Evolutionary conservation across 2,113 vertebrate species (phyloP).

Genomic region (Cichladusa arquata): DNA sequence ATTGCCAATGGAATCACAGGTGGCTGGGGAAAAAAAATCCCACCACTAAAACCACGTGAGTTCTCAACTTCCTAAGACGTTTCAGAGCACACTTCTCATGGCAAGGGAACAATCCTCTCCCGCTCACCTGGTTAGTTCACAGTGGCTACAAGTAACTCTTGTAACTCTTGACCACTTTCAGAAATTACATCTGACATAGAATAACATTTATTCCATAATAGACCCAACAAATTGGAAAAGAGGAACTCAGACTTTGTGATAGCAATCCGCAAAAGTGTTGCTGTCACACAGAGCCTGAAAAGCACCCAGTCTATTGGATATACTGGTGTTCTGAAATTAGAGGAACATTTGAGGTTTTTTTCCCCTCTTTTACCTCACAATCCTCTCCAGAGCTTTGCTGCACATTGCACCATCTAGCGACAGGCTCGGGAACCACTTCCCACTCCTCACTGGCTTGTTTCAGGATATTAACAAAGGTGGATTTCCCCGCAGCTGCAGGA

Average conservation of each 20-base stretch:
- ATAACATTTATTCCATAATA: not conserved
- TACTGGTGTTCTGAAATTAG: not conserved
- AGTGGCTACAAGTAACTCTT: not conserved
- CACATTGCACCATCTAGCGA: slow-evolving; percentile 95
- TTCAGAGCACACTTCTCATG: not conserved
- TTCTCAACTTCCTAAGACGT: not conserved
- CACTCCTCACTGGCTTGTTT: slow-evolving; percentile 82
- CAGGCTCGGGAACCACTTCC: slow-evolving; percentile 91
- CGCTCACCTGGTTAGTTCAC: not conserved
- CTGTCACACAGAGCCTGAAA: not conserved
- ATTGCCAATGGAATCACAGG: not conserved
- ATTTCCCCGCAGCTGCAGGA: slow-evolving; percentile 87
- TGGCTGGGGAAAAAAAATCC: too few relatives aligned
- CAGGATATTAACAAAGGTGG: slow-evolving; percentile 88
- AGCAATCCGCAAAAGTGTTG: rapidly evolving
- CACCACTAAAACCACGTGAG: not conserved
- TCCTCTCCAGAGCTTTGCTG: slow-evolving; percentile 81
- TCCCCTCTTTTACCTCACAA: slow-evolving; percentile 78
- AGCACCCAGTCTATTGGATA: not conserved
- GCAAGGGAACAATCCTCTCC: not conserved
- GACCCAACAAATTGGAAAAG: not conserved
- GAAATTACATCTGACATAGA: not conserved
- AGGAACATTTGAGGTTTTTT: not conserved
- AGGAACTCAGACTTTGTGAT: not conserved
- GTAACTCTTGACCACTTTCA: rapidly evolving